These are phyloP conservation scores for Helobdella robusta DNA, from an alignment of 2,888 invertebrate genomes.

Conservation along the genomic window DNA sequence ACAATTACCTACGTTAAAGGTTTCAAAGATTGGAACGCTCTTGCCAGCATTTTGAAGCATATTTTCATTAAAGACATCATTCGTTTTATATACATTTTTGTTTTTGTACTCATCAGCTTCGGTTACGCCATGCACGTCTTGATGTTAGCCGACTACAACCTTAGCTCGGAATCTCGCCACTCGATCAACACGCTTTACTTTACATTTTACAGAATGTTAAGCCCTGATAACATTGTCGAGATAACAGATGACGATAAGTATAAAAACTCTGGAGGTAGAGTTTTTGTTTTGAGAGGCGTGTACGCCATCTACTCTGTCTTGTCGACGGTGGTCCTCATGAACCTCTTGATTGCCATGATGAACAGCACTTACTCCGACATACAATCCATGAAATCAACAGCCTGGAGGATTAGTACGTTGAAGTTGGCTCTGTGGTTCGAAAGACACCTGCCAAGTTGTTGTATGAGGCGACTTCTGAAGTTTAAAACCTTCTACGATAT, in stretches of 20 bases:
- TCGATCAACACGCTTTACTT: slow-evolving; percentile 30
- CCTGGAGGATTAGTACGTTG: slow-evolving; percentile 28
- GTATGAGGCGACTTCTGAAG: background rate
- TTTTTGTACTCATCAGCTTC: slow-evolving; percentile 44
- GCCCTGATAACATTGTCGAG: slow-evolving; percentile 28
- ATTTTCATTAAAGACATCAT: slow-evolving; percentile 43
- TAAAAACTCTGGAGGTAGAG: slow-evolving; percentile 26
- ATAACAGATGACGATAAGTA: slow-evolving; percentile 26
- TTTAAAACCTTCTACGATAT: slow-evolving; percentile 12
- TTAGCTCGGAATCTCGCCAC: slow-evolving; percentile 20
- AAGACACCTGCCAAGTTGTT: slow-evolving; percentile 18
- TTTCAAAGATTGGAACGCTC: slow-evolving; percentile 43
- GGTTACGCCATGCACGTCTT: slow-evolving; percentile 43
- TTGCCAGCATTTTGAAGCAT: slow-evolving; percentile 43
- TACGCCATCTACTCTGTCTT: slow-evolving; percentile 25
- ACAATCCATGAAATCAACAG: slow-evolving; percentile 15
- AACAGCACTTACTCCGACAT: slow-evolving; percentile 31
- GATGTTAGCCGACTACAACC: slow-evolving; percentile 37
- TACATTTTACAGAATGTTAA: slow-evolving; percentile 43
- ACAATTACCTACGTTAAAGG: slow-evolving; percentile 44
- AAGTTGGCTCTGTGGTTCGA: slow-evolving; percentile 29
- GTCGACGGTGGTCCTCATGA: slow-evolving; percentile 27
- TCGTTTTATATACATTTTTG: slow-evolving; percentile 43
- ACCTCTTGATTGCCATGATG: slow-evolving; percentile 31
- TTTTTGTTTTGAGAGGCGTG: slow-evolving; percentile 23